phyloP scores from a whole-genome alignment of 2,113 vertebrate genomes.

The Equus przewalskii region DNA sequence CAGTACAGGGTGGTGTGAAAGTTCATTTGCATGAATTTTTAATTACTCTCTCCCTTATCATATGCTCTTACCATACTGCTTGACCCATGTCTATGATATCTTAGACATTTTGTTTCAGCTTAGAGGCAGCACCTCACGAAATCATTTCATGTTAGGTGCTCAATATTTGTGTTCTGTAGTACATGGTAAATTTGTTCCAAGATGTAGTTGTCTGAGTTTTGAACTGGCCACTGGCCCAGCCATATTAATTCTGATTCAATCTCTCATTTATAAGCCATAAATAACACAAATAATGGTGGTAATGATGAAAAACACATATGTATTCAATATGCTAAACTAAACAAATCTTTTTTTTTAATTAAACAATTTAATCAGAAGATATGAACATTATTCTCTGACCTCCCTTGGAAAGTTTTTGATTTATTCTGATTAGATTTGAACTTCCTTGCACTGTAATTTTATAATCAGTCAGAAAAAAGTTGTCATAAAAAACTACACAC shows the following conservation, averaged over 20 bases:
- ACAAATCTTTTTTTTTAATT: not conserved
- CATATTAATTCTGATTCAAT: not conserved
- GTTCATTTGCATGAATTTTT: not conserved
- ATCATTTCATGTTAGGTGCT: not conserved
- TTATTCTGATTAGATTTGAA: conserved; percentile 69
- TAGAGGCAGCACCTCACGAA: not conserved
- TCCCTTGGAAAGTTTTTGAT: not conserved
- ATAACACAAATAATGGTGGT: not conserved
- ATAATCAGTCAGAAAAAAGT: conserved; percentile 60
- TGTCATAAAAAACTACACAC: conserved; percentile 33
- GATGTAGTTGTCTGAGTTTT: not conserved
- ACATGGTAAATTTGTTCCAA: not conserved
- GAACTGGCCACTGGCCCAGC: not conserved
- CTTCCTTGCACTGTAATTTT: conserved; percentile 54
- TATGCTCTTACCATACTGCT: not conserved
- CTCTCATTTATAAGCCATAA: not conserved
- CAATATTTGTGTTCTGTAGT: not conserved
- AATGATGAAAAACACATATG: not conserved
- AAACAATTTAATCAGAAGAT: not conserved
- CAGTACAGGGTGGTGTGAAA: not conserved
- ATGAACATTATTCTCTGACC: not conserved
- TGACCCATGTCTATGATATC: not conserved
- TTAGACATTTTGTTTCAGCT: not conserved
- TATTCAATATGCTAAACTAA: not conserved
- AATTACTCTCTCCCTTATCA: not conserved